phyloP scores from a whole-genome alignment of 1,140 invertebrate genomes.

The Panonychus citri region DNA sequence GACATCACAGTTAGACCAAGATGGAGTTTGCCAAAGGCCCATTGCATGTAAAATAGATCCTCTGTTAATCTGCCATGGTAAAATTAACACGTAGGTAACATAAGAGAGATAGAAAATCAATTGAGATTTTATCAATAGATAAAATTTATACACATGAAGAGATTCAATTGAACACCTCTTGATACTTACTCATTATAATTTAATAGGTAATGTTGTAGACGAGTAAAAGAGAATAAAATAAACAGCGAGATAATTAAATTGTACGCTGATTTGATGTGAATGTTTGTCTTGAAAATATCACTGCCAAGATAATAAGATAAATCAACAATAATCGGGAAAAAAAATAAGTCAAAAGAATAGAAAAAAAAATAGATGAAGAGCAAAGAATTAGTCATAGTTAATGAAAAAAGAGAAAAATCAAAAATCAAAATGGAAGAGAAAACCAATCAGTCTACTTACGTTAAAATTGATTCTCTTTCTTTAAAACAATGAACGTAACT shows the following conservation, averaged over 20 bases:
- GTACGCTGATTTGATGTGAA: neutral
- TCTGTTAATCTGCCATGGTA: neutral
- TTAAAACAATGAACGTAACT: neutral
- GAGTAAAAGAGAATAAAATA: neutral
- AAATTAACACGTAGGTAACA: no score
- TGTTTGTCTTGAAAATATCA: neutral
- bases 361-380: neutral
- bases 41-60: neutral
- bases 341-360: neutral
- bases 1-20: neutral
- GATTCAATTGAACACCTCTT: no score
- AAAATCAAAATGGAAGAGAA: no score
- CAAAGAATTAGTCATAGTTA: no score
- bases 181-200: neutral
- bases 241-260: neutral
- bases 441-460: neutral
- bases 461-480: neutral
- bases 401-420: neutral
- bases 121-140: no score
- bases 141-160: no score
- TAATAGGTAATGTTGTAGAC: neutral
- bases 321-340: no score
- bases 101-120: no score
- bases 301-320: neutral
- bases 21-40: neutral